A percentile compares a stretch with the other conserved stretches of the same genome.
Evolutionary conservation across 1,140 invertebrate genomes (phyloP).

Genomic region (Whitmania pigra): DNA sequence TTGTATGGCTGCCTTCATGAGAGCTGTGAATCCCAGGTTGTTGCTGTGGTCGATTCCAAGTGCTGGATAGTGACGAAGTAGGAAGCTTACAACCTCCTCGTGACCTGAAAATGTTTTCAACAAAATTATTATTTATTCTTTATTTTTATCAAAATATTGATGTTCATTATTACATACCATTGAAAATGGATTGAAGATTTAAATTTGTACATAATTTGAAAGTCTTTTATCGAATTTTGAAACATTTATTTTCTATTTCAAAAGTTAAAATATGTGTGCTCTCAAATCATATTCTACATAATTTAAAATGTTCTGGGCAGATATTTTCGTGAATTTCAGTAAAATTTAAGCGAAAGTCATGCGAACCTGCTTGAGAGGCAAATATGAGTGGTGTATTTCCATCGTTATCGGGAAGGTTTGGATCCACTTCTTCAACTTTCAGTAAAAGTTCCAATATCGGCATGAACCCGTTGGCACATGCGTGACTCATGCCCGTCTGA

Average conservation of each 20-base stretch:
- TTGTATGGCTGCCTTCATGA: conserved; percentile 72
- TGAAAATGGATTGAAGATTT: no score
- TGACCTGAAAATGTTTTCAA: conserved; percentile 49
- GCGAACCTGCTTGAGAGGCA: conserved; percentile 60
- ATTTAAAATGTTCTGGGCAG: no score
- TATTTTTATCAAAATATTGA: no score
- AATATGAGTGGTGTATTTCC: conserved; percentile 68
- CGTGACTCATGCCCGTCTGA: conserved; percentile 57
- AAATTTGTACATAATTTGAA: no score
- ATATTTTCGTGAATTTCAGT: no score
- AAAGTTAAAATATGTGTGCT: no score
- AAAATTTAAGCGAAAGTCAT: not conserved
- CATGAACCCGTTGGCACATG: conserved; percentile 52
- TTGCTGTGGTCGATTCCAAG: conserved; percentile 58
- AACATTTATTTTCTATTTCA: no score
- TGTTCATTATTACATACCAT: no score
- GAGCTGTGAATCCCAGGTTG: conserved; percentile 51
- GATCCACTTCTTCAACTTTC: conserved; percentile 51
- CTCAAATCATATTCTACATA: no score
- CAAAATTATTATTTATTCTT: no score
- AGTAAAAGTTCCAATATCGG: conserved; percentile 53
- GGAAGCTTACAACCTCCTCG: conserved; percentile 55
- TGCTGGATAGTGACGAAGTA: conserved; percentile 54
- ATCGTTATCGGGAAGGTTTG: conserved; percentile 64
- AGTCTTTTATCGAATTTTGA: no score